Evolutionary conservation across 2,888 invertebrate genomes (phyloP), one percentile per base, ranked within the genome.

Genomic region (Cabera pusaria): DNA sequence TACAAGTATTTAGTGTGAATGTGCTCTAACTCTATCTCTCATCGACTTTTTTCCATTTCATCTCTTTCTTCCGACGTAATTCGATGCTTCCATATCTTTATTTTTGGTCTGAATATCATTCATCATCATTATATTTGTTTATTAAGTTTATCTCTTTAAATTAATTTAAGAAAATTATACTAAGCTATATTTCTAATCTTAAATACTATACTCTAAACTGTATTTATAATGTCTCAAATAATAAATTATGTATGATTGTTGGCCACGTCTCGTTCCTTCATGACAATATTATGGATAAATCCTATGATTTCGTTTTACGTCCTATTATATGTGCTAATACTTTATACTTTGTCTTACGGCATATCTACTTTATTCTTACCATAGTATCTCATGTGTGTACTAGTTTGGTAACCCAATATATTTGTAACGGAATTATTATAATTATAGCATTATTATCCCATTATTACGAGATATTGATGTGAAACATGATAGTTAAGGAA

Each of bases 401-500:
- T 66, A 73, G 74, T 62, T 69, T 77, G 67, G 53, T 67, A 67
- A 63, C 70, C 66, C 66, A 69, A 68, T 73, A 70, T 79, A 73
- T 78, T 73, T 77, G 73, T 85, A 84, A 79, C 72, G 76, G 68
- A 81, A 77, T 72, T 33, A 35, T 19, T 24, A 76, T 71, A 67
- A 74, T 73, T 66, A 78, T 64, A 35, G 19, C 29, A 76, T 71
- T 68, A 74, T 73, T 66, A 78, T 64, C 65, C 67, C 75, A 81
- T 73, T 72, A 26, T 33, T 37, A 73, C 69, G 68, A 71, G 61
- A 83, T 82, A 84, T 87, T 85, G 83, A 84, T 85, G 84, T 86
- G 82, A 82, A 86, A 83, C 83, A 85, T 86, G 79, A 82, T 83
- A 86, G 80, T 75, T 86, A 88, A 86, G 84, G 79, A 79, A 84